phyloP scores from a whole-genome alignment of 1,140 invertebrate species.

The Diuraphis noxia region DNA sequence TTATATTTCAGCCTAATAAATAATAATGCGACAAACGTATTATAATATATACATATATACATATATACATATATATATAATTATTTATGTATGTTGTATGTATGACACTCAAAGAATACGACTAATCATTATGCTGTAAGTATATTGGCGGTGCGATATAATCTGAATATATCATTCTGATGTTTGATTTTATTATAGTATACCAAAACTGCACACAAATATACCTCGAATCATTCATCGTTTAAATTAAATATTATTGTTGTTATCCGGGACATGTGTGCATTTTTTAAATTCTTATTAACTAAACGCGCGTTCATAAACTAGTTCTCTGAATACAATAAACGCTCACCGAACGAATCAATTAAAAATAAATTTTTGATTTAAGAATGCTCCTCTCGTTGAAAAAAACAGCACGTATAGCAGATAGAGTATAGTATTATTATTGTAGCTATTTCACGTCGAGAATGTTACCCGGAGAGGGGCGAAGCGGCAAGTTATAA shows the following conservation, averaged over 20 bases:
- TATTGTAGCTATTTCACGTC: background rate
- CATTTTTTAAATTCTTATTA: background rate
- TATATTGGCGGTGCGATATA: background rate
- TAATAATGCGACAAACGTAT: background rate
- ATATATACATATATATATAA: no score
- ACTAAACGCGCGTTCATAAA: background rate
- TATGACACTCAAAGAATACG: background rate
- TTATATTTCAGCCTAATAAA: background rate
- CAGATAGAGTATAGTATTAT: background rate
- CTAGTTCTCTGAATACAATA: background rate
- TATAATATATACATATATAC: background rate
- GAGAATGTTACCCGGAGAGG: background rate
- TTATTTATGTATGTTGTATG: no score
- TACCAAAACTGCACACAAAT: background rate
- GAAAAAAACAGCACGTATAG: background rate
- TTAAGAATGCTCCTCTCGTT: background rate
- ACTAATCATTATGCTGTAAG: background rate
- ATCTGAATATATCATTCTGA: background rate
- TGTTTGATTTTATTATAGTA: background rate
- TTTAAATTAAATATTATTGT: background rate
- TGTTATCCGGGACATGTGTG: background rate
- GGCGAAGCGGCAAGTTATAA: background rate
- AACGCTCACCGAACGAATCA: background rate
- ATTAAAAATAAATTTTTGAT: conserved; percentile 34
- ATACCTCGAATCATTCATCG: background rate